Conservation (phyloP, 2,797 vertebrate genomes). For the Sandelia bainsii region DNA sequence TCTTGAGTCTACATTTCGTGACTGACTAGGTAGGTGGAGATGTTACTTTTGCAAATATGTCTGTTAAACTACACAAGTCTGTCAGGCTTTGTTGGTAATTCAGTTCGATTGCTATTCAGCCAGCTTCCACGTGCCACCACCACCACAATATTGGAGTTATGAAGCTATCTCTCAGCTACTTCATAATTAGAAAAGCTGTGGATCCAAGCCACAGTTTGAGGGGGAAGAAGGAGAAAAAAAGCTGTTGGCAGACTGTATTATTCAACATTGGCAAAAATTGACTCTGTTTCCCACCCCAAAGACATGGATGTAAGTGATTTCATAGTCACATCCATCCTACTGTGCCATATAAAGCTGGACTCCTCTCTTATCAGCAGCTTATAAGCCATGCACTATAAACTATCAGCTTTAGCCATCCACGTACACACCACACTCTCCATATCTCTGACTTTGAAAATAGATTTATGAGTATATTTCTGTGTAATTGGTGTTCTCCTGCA, state of each 20-base stretch:
- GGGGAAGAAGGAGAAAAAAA: slow-evolving; percentile 47
- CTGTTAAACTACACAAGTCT: slow-evolving; percentile 59
- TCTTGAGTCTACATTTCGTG: slow-evolving; percentile 5
- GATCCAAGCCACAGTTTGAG: slow-evolving; percentile 71
- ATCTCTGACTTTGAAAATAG: slow-evolving; percentile 54
- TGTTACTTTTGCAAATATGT: slow-evolving; percentile 52
- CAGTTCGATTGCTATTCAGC: slow-evolving; percentile 56
- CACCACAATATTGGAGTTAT: slow-evolving; percentile 52
- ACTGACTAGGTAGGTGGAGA: slow-evolving; percentile 43
- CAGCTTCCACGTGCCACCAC: slow-evolving; percentile 30
- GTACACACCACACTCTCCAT: background rate
- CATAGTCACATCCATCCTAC: slow-evolving; percentile 57
- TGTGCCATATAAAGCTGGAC: slow-evolving; percentile 54
- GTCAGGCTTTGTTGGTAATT: slow-evolving; percentile 67
- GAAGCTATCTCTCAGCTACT: slow-evolving; percentile 71
- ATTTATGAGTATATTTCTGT: slow-evolving; percentile 56
- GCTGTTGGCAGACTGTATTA: slow-evolving; percentile 73
- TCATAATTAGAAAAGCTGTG: slow-evolving; percentile 78
- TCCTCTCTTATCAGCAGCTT: slow-evolving; percentile 50
- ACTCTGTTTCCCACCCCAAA: slow-evolving; percentile 67
- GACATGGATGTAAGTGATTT: slow-evolving; percentile 76
- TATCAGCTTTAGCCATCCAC: slow-evolving; percentile 46
- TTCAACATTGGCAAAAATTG: slow-evolving; percentile 79
- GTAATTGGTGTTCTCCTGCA: slow-evolving; percentile 65
- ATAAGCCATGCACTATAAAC: slow-evolving; percentile 26